phyloP scores from a whole-genome alignment of 2,113 vertebrate genomes.

The Apteryx owenii region DNA sequence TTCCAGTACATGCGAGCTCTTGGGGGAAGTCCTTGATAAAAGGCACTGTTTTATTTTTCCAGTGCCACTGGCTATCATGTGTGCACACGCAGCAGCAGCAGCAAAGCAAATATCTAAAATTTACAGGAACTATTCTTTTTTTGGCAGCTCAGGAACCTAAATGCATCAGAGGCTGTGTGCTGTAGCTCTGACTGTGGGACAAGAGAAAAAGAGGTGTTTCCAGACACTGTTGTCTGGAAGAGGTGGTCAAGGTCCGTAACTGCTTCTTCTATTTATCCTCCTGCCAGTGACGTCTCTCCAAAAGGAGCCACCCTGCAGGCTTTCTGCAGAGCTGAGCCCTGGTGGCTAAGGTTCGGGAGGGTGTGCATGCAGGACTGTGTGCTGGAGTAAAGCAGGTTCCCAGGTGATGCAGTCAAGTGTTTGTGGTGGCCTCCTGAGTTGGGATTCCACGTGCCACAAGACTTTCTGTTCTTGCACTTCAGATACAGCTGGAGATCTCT shows the following conservation, averaged over 20 bases:
- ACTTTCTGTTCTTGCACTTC: neutral
- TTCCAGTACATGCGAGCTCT: neutral
- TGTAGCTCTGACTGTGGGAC: neutral
- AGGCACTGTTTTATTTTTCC: neutral
- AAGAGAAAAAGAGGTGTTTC: neutral
- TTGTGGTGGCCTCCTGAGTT: neutral
- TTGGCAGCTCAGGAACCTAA: neutral
- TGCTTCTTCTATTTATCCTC: neutral
- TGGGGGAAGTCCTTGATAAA: neutral
- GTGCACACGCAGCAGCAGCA: neutral
- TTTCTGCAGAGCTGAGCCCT: neutral
- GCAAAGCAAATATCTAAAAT: neutral
- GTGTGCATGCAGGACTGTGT: neutral
- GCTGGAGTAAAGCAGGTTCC: neutral
- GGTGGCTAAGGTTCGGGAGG: neutral
- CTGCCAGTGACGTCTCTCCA: neutral
- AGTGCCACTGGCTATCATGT: neutral
- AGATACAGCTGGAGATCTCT: neutral
- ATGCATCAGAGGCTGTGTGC: neutral
- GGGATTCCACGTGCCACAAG: rapidly evolving
- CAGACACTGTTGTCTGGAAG: neutral
- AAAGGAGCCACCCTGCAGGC: neutral
- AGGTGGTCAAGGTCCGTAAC: neutral
- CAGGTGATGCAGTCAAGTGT: neutral
- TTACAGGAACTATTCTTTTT: neutral